Evolutionary conservation across 2,113 vertebrate species (phyloP).

Genomic region (Hippopotamus amphibius): DNA sequence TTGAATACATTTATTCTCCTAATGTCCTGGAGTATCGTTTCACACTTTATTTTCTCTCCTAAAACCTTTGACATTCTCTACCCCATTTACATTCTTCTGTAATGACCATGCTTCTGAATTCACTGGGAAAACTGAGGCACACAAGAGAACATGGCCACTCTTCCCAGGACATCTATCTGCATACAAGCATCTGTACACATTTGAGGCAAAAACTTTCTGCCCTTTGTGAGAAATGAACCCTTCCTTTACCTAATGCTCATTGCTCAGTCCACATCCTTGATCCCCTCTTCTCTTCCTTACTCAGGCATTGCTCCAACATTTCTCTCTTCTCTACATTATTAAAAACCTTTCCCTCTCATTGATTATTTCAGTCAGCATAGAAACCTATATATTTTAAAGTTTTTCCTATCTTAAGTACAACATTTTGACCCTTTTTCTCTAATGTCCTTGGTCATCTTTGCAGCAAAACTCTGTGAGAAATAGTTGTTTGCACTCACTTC

Average conservation of each 20-base stretch:
- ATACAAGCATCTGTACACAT: too few species aligned
- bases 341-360: background rate
- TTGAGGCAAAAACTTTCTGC: background rate
- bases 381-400: background rate
- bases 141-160: background rate
- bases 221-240: background rate
- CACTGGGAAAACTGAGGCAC: background rate
- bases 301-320: background rate
- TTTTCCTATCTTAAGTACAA: background rate
- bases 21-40: background rate
- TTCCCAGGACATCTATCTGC: background rate
- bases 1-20: background rate
- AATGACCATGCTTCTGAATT: background rate
- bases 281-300: background rate
- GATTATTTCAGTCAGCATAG: background rate
- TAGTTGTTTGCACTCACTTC: background rate
- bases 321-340: background rate
- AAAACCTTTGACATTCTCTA: background rate
- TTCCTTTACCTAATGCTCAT: background rate
- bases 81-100: background rate
- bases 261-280: background rate
- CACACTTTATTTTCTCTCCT: background rate
- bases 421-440: background rate
- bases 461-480: background rate
- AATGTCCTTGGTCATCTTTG: background rate